Percentiles rank a stretch among this genome's conserved stretches.
These are phyloP conservation scores for Drosophila biarmipes DNA, from an alignment of 1,140 invertebrate species.

Conservation along the genomic window DNA sequence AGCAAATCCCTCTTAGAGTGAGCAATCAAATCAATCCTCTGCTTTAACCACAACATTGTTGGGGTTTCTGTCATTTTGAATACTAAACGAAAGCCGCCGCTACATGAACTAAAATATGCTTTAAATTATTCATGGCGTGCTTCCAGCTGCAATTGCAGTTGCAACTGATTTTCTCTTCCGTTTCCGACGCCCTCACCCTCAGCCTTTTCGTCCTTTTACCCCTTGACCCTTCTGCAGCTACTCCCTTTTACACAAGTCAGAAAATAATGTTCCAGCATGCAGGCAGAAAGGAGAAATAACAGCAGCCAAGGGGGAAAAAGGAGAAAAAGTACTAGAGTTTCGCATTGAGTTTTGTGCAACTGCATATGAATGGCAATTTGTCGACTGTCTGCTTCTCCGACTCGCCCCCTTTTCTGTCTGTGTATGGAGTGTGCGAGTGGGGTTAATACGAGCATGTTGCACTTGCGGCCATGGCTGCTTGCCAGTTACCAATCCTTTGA, in stretches of 20 bases:
- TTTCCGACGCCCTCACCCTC: constrained; percentile 36
- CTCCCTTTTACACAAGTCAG: constrained; percentile 29
- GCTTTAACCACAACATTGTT: constrained; percentile 24
- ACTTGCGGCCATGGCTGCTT: constrained; percentile 53
- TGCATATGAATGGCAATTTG: constrained; percentile 81
- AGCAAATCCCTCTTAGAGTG: not conserved
- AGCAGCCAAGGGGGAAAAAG: constrained; percentile 6
- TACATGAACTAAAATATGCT: constrained; percentile 44
- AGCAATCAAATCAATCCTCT: constrained; percentile 21
- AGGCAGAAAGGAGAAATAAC: constrained; percentile 36
- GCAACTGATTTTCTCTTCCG: constrained; percentile 76
- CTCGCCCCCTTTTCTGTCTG: constrained; percentile 17
- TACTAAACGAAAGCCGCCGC: constrained; percentile 39
- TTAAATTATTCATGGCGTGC: constrained; percentile 70
- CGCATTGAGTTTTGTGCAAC: constrained; percentile 47
- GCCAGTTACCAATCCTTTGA: constrained; percentile 38
- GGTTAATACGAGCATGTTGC: constrained; percentile 73
- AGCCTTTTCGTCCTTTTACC: not conserved
- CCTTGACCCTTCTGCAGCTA: not conserved
- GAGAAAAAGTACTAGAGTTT: constrained; percentile 39
- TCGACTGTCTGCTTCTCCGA: constrained; percentile 49
- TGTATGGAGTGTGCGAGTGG: constrained; percentile 7
- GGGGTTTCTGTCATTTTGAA: constrained; percentile 36
- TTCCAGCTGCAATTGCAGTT: constrained; percentile 50
- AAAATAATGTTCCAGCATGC: constrained; percentile 58